Evolutionary conservation across 2,888 invertebrate genomes (phyloP), one percentile per base, ranked within the genome.

Genomic region (Protonemura montana): DNA sequence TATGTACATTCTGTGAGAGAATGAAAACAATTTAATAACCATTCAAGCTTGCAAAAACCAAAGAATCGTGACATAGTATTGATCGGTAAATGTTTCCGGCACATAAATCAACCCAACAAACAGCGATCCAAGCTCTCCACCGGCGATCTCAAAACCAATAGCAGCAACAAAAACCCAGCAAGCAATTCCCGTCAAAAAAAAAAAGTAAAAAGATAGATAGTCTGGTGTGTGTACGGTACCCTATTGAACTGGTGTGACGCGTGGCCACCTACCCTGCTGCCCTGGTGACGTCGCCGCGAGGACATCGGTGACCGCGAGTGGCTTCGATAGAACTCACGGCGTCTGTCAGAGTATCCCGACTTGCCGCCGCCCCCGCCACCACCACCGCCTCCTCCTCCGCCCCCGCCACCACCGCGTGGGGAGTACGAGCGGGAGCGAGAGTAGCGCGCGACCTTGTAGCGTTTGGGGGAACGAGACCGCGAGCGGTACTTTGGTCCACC

Each of bases 241-340:
- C 59, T 59, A 59, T 59, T 59, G 59, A 59, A 59, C 59, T 59
- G 59, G 59, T 59, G 59, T 59, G 59, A 59, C 59, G 16, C 59
- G 13, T 59, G 59, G 59, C 59, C 59, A 88, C 92, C 92, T 92
- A 94, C 94, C 91, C 97, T 93, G 90, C 95, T 96, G 88, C 96
- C 96, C 88, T 94, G 92, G 91, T 97, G 97, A 81, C 97, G 93
- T 89, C 96, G 93, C 87, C 97, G 93, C 88, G 94, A 95, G 59
- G 97, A 96, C 96, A 96, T 95, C 29, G 97, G 97, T 90, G 96
- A 96, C 90, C 95, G 94, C 87, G 96, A 95, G 91, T 94, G 94
- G 86, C 93, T 93, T 82, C 94, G 93, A 89, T 94, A 93, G 89
- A 93, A 93, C 89, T 94, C 94, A 85, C 94, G 93, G 87, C 89